phyloP scores from a whole-genome alignment of 2,888 invertebrate genomes.

The Dione vanillae region DNA sequence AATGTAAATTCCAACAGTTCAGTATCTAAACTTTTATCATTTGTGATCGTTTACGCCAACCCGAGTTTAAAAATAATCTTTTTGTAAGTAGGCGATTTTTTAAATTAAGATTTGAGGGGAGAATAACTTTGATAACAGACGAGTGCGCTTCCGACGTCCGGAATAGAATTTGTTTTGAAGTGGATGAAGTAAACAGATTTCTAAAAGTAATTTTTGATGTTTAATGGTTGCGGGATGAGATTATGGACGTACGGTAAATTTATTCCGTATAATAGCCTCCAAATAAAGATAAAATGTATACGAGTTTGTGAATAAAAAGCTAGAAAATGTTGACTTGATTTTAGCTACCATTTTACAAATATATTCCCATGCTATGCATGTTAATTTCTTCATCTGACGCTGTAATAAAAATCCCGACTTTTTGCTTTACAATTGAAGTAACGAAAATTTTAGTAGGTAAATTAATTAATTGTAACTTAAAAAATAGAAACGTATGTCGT shows the following conservation, averaged over 20 bases:
- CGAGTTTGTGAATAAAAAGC: not conserved
- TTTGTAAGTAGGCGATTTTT: conserved; percentile 54
- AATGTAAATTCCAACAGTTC: conserved; percentile 48
- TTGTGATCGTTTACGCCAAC: conserved; percentile 62
- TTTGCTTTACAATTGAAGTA: too few species aligned
- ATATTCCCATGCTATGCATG: not conserved
- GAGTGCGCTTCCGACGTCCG: conserved; percentile 24
- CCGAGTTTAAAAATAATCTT: conserved; percentile 66
- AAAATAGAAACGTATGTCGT: too few species aligned
- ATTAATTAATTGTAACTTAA: too few species aligned
- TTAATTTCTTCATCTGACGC: not conserved
- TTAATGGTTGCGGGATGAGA: conserved; percentile 29
- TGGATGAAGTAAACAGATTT: conserved; percentile 39
- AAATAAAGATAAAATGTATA: conserved; percentile 5
- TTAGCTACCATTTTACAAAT: not conserved
- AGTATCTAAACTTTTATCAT: conserved; percentile 70
- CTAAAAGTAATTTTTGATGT: conserved; percentile 34
- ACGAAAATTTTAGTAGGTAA: too few species aligned
- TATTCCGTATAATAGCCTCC: conserved; percentile 25
- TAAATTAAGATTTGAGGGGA: conserved; percentile 61
- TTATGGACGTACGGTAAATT: conserved; percentile 26
- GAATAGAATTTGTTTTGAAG: conserved; percentile 39
- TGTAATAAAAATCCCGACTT: too few species aligned
- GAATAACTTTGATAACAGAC: conserved; percentile 59
- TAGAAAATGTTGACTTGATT: not conserved